Evolutionary conservation across 2,888 invertebrate species (phyloP).

Genomic region (Magallana nippona): DNA sequence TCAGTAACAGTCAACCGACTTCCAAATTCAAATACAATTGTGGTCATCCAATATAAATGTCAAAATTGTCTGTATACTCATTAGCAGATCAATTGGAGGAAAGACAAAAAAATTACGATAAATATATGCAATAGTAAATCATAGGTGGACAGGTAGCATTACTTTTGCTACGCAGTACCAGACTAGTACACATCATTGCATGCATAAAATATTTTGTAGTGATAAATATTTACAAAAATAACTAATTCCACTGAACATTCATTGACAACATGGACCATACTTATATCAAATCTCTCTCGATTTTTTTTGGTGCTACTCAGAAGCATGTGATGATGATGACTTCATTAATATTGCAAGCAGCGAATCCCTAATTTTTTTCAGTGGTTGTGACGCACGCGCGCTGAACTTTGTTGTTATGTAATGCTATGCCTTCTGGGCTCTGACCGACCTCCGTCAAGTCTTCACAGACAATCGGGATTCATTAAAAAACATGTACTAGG

Average conservation of each 20-base stretch:
- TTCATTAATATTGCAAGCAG: neutral
- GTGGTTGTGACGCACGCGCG: neutral
- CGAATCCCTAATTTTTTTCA: neutral
- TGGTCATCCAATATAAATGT: neutral
- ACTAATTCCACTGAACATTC: neutral
- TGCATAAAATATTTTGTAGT: conserved; percentile 15
- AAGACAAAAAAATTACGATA: neutral
- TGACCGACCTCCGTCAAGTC: conserved; percentile 6
- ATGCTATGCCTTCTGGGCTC: neutral
- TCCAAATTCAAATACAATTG: too few species aligned
- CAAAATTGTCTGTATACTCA: neutral
- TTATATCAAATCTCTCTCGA: neutral
- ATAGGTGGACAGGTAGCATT: neutral
- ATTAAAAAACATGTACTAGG: conserved; percentile 9
- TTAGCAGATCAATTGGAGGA: neutral
- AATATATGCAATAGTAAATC: neutral
- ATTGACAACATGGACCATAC: neutral
- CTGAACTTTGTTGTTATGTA: conserved; percentile 30
- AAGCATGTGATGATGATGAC: conserved; percentile 14
- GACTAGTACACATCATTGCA: neutral
- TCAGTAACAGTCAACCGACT: too few species aligned
- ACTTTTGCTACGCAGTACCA: neutral
- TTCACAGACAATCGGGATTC: neutral
- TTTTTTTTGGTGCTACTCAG: neutral
- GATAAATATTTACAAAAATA: neutral